phyloP scores from a whole-genome alignment of 2,888 invertebrate genomes.

The Itoplectis maculator region DNA sequence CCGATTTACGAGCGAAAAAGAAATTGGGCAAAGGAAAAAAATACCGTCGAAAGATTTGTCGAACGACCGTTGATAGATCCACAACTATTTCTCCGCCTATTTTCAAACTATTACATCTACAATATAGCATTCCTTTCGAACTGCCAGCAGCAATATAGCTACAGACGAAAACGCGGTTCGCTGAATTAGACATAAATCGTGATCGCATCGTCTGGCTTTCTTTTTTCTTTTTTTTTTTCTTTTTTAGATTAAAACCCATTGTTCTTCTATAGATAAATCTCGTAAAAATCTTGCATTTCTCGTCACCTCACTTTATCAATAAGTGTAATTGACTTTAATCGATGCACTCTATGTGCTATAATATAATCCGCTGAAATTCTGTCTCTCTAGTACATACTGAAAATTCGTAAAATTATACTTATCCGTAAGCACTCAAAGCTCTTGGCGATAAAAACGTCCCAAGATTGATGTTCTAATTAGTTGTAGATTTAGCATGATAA shows the following conservation, averaged over 20 bases:
- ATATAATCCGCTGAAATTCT: conserved; percentile 10
- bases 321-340: neutral
- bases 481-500: conserved; percentile 24
- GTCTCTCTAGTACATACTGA: neutral
- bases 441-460: neutral
- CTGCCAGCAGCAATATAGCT: conserved; percentile 49
- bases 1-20: neutral
- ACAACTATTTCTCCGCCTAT: conserved; percentile 35
- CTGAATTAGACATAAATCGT: conserved; percentile 23
- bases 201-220: neutral
- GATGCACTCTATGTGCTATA: conserved; percentile 18
- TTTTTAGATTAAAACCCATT: neutral
- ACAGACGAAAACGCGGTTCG: conserved; percentile 22
- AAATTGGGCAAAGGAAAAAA: too few species aligned
- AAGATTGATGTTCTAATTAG: conserved; percentile 37
- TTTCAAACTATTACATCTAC: conserved; percentile 42
- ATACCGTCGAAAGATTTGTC: conserved; percentile 13
- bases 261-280: neutral
- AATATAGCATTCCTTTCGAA: conserved; percentile 67
- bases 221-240: conserved; percentile 26
- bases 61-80: conserved; percentile 1
- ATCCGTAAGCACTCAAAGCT: neutral
- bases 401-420: conserved; percentile 5
- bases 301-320: neutral
- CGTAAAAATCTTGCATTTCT: conserved; percentile 43